These are phyloP conservation scores for Nomia melanderi DNA, from an alignment of 1,140 invertebrate species.

Conservation along the genomic window DNA sequence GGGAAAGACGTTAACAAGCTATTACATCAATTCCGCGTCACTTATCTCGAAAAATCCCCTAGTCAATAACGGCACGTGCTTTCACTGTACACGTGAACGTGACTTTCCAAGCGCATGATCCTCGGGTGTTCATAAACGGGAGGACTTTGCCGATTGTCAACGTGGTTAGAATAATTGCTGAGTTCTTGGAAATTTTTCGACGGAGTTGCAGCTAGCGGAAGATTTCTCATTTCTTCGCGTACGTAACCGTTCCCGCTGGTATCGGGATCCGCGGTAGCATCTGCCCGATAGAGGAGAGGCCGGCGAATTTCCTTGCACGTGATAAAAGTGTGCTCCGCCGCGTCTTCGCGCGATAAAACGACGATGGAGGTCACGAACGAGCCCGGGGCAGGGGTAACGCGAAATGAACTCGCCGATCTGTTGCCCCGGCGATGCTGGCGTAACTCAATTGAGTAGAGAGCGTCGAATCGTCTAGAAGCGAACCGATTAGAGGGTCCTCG, in stretches of 20 bases:
- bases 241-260: background rate
- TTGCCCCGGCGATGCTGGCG: background rate
- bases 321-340: conserved; percentile 22
- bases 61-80: background rate
- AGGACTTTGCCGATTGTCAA: too few species aligned
- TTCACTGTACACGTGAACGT: background rate
- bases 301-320: conserved; percentile 34
- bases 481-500: background rate
- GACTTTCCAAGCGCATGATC: background rate
- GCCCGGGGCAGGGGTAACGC: conserved; percentile 5
- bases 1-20: too few species aligned
- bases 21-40: too few species aligned
- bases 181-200: background rate
- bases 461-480: conserved; percentile 36
- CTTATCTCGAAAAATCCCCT: too few species aligned
- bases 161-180: background rate
- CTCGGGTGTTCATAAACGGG: too few species aligned
- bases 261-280: background rate
- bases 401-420: conserved; percentile 2
- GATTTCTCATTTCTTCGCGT: conserved; percentile 13
- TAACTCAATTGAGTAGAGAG: conserved; percentile 37
- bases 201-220: background rate
- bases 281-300: background rate
- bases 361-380: conserved; percentile 39
- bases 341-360: conserved; percentile 12